These are phyloP conservation scores for Eupithecia vulgata DNA, from an alignment of 2,888 invertebrate species.

Conservation along the genomic window DNA sequence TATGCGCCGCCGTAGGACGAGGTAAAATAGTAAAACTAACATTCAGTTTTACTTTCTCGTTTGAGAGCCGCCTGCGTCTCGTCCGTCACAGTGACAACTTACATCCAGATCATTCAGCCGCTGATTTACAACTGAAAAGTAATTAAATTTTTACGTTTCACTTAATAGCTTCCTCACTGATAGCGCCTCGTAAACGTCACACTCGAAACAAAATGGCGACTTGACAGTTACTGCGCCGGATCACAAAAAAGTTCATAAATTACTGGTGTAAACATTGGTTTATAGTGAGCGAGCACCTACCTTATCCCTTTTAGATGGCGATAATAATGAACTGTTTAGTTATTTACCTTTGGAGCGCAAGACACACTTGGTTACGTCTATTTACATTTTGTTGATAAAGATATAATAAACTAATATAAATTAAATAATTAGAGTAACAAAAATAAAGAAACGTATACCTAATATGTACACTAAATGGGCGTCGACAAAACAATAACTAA, in stretches of 20 bases:
- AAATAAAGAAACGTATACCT: no score
- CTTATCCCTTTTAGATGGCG: conserved; percentile 24
- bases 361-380: no score
- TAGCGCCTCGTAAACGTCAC: conserved; percentile 49
- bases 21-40: background rate
- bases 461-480: no score
- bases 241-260: conserved; percentile 44
- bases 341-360: background rate
- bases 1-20: no score
- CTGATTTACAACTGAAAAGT: conserved; percentile 49
- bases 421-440: no score
- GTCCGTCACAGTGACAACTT: conserved; percentile 47
- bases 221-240: conserved; percentile 43
- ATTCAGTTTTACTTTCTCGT: background rate
- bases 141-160: conserved; percentile 50
- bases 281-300: conserved; percentile 20
- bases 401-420: no score
- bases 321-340: conserved; percentile 17
- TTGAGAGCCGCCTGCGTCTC: conserved; percentile 39
- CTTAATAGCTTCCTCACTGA: conserved; percentile 50
- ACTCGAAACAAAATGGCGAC: conserved; percentile 46
- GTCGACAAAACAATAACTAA: no score
- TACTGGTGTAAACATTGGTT: conserved; percentile 41
- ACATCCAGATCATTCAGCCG: conserved; percentile 41
- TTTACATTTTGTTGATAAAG: no score